phyloP scores from a whole-genome alignment of 1,140 invertebrate species.

The Triops longicaudatus region DNA sequence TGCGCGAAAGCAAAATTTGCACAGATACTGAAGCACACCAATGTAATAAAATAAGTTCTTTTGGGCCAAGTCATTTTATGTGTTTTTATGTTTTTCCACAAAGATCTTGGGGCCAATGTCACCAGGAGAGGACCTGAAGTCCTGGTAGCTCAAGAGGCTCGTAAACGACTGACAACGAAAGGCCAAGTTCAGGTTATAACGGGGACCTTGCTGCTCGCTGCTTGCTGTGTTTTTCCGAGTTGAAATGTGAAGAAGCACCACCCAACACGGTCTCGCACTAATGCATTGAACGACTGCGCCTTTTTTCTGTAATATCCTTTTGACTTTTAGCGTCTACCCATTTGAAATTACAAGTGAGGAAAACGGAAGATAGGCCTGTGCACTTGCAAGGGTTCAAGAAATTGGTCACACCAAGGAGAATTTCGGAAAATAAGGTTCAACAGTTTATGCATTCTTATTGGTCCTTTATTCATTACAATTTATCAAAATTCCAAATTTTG shows the following conservation, averaged over 20 bases:
- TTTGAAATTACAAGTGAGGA: background rate
- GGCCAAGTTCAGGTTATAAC: slow-evolving; percentile 14
- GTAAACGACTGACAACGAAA: slow-evolving; percentile 8
- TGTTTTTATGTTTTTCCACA: background rate
- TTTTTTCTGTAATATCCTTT: background rate
- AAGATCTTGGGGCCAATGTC: background rate
- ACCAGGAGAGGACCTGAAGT: background rate
- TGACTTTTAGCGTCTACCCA: background rate
- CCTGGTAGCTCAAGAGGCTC: background rate
- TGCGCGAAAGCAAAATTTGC: background rate
- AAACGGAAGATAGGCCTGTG: background rate
- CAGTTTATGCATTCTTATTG: too few species aligned
- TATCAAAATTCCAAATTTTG: too few species aligned
- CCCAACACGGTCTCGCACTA: background rate
- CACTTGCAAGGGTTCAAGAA: background rate
- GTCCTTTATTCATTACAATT: too few species aligned
- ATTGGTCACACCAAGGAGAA: background rate
- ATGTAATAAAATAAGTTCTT: background rate
- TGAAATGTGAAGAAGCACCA: background rate
- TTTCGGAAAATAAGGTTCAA: too few species aligned
- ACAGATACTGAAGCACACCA: background rate
- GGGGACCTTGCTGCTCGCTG: slow-evolving; percentile 3
- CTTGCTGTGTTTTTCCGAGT: background rate
- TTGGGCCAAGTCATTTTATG: background rate
- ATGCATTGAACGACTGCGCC: slow-evolving; percentile 6